A percentile compares a stretch with the other conserved stretches of the same genome.
phyloP scores from a whole-genome alignment of 2,888 invertebrate genomes.

The Smittia sp. region DNA sequence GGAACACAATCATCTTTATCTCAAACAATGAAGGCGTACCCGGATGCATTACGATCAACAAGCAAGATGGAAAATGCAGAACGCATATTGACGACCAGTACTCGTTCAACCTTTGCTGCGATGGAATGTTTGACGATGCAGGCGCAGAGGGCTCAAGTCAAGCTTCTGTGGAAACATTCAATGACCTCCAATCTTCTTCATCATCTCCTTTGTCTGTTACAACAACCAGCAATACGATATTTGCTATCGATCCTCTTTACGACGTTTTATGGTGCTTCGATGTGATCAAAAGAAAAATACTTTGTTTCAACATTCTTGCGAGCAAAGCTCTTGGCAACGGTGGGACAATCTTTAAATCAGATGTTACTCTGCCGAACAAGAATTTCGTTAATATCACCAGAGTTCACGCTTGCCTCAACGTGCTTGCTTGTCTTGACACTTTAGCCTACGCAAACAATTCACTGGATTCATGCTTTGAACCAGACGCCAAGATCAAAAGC shows the following conservation, averaged over 20 bases:
- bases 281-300: slow-evolving; percentile 58
- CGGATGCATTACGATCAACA: slow-evolving; percentile 85
- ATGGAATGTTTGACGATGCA: slow-evolving; percentile 18
- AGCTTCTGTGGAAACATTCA: slow-evolving; percentile 20
- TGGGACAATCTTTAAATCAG: slow-evolving; percentile 70
- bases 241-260: slow-evolving; percentile 78
- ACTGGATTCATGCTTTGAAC: slow-evolving; percentile 40
- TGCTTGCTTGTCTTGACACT: slow-evolving; percentile 86
- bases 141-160: background rate
- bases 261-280: slow-evolving; percentile 92
- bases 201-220: slow-evolving; percentile 37
- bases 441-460: slow-evolving; percentile 74
- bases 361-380: slow-evolving; percentile 75
- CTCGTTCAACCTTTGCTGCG: slow-evolving; percentile 26
- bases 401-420: slow-evolving; percentile 85
- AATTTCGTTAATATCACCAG: slow-evolving; percentile 70
- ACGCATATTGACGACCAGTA: slow-evolving; percentile 63
- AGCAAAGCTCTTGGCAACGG: slow-evolving; percentile 60
- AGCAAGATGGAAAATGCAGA: slow-evolving; percentile 81
- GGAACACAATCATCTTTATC: slow-evolving; percentile 74
- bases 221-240: slow-evolving; percentile 43
- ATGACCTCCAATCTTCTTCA: slow-evolving; percentile 30
- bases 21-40: slow-evolving; percentile 58
- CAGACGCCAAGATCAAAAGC: slow-evolving; percentile 44
- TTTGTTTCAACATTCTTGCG: slow-evolving; percentile 82